Evolutionary conservation across 2,888 invertebrate genomes (phyloP).

Genomic region (Phragmatobia fuliginosa): DNA sequence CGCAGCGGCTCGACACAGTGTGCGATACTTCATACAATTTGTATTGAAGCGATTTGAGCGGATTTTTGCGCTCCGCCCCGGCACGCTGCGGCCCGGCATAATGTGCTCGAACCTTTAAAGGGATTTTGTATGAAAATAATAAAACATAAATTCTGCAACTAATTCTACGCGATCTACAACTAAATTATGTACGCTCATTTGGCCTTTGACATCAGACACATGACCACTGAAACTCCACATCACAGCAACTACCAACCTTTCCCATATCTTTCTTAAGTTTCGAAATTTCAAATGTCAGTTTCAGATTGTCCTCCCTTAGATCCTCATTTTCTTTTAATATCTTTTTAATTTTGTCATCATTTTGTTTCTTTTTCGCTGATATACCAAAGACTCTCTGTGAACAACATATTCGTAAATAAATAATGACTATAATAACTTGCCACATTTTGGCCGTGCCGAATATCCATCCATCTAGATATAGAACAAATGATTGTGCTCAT

Average conservation of each 20-base stretch:
- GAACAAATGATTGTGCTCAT: neutral
- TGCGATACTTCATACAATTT: too few relatives aligned
- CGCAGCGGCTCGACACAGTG: too few relatives aligned
- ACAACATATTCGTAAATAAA: conserved; percentile 8
- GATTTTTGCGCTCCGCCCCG: too few relatives aligned
- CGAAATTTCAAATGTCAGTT: conserved; percentile 65
- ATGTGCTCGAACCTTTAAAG: too few relatives aligned
- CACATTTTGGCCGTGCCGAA: neutral
- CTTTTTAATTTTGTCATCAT: conserved; percentile 66
- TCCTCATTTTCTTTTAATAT: conserved; percentile 68
- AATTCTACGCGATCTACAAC: neutral
- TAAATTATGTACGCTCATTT: neutral
- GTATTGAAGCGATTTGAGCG: too few relatives aligned
- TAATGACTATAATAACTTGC: neutral
- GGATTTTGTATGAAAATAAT: too few relatives aligned
- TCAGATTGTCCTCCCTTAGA: conserved; percentile 65
- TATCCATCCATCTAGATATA: too few relatives aligned
- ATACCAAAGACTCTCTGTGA: conserved; percentile 80
- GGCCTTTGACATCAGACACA: neutral
- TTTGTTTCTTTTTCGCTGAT: conserved; percentile 65
- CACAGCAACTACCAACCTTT: conserved; percentile 60
- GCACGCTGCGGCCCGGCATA: too few relatives aligned
- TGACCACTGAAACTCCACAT: neutral
- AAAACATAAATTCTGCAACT: neutral
- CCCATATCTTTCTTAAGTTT: conserved; percentile 73